phyloP scores from a whole-genome alignment of 2,113 vertebrate genomes.

The Oreamnos americanus region DNA sequence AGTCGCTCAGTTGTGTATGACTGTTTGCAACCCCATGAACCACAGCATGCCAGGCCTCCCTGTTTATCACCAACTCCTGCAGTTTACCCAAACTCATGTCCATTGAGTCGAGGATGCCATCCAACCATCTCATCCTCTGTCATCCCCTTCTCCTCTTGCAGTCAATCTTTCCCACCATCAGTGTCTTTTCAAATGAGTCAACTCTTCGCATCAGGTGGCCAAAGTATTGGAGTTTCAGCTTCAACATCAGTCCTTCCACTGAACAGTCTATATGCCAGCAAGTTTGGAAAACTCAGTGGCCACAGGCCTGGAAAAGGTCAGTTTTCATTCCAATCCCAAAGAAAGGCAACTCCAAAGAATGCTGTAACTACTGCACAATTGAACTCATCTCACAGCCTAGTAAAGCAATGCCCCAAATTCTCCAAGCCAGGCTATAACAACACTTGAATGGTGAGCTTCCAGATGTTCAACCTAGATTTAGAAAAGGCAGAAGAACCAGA shows the following conservation, averaged over 20 bases:
- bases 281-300: background rate
- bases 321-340: background rate
- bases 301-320: background rate
- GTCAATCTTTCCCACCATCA: background rate
- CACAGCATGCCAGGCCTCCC: background rate
- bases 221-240: background rate
- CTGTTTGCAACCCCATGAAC: accelerated
- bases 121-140: background rate
- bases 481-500: background rate
- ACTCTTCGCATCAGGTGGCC: background rate
- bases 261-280: background rate
- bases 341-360: background rate
- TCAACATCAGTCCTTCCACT: background rate
- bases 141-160: accelerated
- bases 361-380: background rate
- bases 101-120: background rate
- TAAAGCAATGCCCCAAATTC: background rate
- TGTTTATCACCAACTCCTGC: background rate
- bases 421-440: background rate
- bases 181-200: background rate
- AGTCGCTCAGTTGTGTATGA: background rate
- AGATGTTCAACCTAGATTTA: background rate
- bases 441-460: accelerated
- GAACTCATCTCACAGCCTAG: background rate
- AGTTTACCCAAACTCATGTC: background rate